These are phyloP conservation scores for Ophraella communa DNA, from an alignment of 2,888 invertebrate species.

Conservation along the genomic window DNA sequence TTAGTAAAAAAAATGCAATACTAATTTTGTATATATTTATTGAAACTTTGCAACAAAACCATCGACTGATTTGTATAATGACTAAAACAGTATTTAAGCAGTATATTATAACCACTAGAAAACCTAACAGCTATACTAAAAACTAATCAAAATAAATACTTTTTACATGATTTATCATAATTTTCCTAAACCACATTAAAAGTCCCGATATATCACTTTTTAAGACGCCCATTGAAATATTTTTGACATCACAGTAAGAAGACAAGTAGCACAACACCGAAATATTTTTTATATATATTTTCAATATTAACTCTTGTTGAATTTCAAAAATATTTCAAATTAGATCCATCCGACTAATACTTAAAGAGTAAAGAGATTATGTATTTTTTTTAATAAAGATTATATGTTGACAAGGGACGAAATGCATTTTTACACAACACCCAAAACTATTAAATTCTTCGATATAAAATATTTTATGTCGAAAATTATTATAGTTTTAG, in stretches of 20 bases:
- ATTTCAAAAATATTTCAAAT: slow-evolving; percentile 25
- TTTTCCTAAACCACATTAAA: slow-evolving; percentile 26
- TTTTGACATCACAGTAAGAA: slow-evolving; percentile 19
- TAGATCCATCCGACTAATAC: slow-evolving; percentile 22
- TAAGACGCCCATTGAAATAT: slow-evolving; percentile 21
- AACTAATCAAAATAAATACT: slow-evolving; percentile 37
- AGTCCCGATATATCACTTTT: slow-evolving; percentile 30
- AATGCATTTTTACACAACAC: slow-evolving; percentile 11
- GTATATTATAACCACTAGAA: slow-evolving; percentile 17
- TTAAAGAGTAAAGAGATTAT: slow-evolving; percentile 20
- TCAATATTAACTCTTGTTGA: background rate
- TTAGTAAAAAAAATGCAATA: background rate
- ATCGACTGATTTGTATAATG: background rate
- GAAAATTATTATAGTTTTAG: background rate
- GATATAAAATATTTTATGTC: no score
- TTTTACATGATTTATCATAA: slow-evolving; percentile 31
- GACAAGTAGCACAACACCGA: background rate
- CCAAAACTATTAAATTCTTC: background rate
- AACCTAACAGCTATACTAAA: slow-evolving; percentile 19
- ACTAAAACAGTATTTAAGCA: slow-evolving; percentile 17
- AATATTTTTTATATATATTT: background rate
- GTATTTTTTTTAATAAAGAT: slow-evolving; percentile 8
- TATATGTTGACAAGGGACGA: slow-evolving; percentile 15
- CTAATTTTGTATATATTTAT: slow-evolving; percentile 12
- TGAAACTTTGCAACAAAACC: slow-evolving; percentile 17